Conservation (phyloP, 2,113 vertebrate genomes). For the Caloenas nicobarica region DNA sequence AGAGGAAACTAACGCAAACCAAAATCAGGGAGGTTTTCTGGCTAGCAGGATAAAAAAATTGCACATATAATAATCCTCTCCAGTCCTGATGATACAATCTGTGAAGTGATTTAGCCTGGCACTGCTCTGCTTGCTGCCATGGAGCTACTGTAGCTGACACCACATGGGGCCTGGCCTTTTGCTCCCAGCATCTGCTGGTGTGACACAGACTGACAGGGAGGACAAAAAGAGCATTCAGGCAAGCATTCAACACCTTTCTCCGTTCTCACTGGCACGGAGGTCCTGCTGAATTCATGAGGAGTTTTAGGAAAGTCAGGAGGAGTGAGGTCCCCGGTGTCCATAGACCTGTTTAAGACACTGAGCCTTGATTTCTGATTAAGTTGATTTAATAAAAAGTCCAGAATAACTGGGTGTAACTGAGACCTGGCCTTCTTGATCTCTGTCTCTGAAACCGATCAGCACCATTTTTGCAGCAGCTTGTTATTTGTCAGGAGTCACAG, state of each 20-base stretch:
- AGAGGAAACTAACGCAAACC: not conserved
- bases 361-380: not conserved
- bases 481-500: not conserved
- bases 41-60: conserved; percentile 4
- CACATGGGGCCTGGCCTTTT: conserved; percentile 51
- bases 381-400: not conserved
- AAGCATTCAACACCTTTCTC: not conserved
- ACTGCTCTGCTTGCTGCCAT: conserved; percentile 28
- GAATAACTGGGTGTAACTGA: not conserved
- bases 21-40: not conserved
- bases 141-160: conserved; percentile 1
- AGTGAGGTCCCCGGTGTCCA: not conserved
- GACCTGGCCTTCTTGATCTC: not conserved
- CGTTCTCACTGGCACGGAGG: fast-evolving
- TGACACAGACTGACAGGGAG: conserved; percentile 40
- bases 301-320: not conserved
- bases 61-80: not conserved
- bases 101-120: conserved; percentile 20
- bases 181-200: conserved; percentile 50
- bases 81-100: not conserved
- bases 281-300: not conserved
- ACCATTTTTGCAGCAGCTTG: not conserved
- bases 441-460: not conserved
- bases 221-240: conserved; percentile 38
- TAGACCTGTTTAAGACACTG: not conserved